Conservation (phyloP, 2,113 vertebrate species). For the Prionailurus viverrinus region DNA sequence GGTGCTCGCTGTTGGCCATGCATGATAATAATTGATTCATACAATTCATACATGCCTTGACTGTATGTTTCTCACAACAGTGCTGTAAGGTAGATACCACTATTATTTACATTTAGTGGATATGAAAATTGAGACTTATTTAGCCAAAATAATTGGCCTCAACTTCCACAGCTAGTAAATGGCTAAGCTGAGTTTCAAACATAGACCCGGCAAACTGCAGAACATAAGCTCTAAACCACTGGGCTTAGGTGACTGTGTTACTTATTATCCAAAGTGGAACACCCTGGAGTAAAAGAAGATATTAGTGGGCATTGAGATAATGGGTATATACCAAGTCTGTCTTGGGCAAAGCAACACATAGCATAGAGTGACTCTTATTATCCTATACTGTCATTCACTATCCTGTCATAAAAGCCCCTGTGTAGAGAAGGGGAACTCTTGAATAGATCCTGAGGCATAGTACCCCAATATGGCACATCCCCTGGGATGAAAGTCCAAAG, state of each 20-base stretch:
- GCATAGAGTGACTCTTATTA: not conserved
- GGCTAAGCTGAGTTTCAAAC: not conserved
- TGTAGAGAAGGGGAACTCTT: not conserved
- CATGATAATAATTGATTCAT: not conserved
- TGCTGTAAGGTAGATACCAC: not conserved
- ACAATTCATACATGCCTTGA: not conserved
- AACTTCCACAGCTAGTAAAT: not conserved
- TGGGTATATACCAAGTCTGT: accelerated
- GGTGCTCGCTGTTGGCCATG: not conserved
- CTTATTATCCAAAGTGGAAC: not conserved
- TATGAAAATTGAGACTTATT: not conserved
- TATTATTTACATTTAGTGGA: not conserved
- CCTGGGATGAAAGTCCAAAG: not conserved
- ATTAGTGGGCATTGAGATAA: not conserved
- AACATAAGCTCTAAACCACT: not conserved
- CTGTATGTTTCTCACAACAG: not conserved
- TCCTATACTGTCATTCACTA: not conserved
- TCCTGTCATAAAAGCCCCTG: not conserved
- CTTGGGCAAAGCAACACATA: not conserved
- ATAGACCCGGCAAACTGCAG: not conserved
- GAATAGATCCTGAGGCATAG: not conserved
- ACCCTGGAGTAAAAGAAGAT: not conserved
- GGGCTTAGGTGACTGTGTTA: not conserved
- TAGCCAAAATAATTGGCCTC: not conserved
- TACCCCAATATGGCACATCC: not conserved